Evolutionary conservation across 2,797 vertebrate genomes (phyloP).

Genomic region (Myiotriccus ornatus): DNA sequence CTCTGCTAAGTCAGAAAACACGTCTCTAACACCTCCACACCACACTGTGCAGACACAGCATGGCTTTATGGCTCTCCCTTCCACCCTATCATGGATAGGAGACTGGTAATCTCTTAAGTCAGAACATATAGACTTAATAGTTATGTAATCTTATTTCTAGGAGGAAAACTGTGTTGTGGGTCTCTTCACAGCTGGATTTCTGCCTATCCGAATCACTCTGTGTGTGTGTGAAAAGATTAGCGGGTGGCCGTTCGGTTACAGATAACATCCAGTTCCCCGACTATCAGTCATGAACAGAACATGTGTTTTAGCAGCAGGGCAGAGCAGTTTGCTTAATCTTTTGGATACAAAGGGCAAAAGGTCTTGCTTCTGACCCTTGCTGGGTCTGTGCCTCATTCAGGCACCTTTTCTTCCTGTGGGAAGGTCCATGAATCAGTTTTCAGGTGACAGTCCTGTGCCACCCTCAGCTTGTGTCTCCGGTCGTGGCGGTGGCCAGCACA

Average conservation of each 20-base stretch:
- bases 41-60: accelerated
- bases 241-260: neutral
- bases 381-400: neutral
- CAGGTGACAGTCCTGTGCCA: neutral
- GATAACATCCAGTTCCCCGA: neutral
- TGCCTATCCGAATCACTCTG: neutral
- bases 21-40: neutral
- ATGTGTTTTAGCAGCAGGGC: neutral
- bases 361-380: neutral
- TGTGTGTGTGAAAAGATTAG: neutral
- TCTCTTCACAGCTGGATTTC: neutral
- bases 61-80: neutral
- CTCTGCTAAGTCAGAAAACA: neutral
- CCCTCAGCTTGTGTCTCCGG: neutral
- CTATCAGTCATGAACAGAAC: neutral
- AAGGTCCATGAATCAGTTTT: neutral
- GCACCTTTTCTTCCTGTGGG: neutral
- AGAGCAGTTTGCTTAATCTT: neutral
- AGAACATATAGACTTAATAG: neutral
- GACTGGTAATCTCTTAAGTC: neutral
- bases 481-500: neutral
- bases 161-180: neutral
- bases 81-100: neutral
- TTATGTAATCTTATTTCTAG: neutral
- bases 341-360: neutral